These are phyloP conservation scores for Notolabrus celidotus DNA, from an alignment of 2,797 vertebrate genomes.

Conservation along the genomic window DNA sequence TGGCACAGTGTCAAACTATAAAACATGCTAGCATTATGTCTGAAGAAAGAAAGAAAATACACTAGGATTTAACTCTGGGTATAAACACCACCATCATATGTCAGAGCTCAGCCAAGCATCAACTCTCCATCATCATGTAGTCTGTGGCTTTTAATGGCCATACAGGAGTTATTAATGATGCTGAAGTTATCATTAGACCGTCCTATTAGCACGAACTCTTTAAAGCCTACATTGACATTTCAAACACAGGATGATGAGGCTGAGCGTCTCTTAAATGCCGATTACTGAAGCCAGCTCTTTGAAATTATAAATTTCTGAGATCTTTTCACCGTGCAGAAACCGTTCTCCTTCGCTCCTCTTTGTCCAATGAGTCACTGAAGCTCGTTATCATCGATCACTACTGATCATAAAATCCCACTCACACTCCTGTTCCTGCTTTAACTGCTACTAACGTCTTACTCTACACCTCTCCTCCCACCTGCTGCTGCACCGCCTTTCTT, in stretches of 20 bases:
- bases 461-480: conserved; percentile 76
- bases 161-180: conserved; percentile 14
- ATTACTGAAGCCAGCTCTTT: background rate
- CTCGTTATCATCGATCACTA: conserved; percentile 23
- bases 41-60: too few relatives aligned
- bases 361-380: conserved; percentile 27
- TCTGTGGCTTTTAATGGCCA: conserved; percentile 54
- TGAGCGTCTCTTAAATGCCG: background rate
- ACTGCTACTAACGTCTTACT: conserved; percentile 77
- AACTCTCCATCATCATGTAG: conserved; percentile 21
- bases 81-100: too few relatives aligned
- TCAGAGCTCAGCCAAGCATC: background rate
- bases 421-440: conserved; percentile 50
- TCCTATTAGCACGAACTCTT: conserved; percentile 60
- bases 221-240: conserved; percentile 15
- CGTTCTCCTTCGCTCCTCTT: background rate
- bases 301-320: conserved; percentile 1
- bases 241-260: conserved; percentile 30
- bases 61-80: too few relatives aligned
- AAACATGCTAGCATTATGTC: too few relatives aligned
- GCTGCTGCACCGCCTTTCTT: conserved; percentile 89
- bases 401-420: conserved; percentile 39
- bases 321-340: conserved; percentile 10
- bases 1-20: too few relatives aligned
- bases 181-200: conserved; percentile 63